phyloP scores from a whole-genome alignment of 2,888 invertebrate species.

The Clistopyga incitator region DNA sequence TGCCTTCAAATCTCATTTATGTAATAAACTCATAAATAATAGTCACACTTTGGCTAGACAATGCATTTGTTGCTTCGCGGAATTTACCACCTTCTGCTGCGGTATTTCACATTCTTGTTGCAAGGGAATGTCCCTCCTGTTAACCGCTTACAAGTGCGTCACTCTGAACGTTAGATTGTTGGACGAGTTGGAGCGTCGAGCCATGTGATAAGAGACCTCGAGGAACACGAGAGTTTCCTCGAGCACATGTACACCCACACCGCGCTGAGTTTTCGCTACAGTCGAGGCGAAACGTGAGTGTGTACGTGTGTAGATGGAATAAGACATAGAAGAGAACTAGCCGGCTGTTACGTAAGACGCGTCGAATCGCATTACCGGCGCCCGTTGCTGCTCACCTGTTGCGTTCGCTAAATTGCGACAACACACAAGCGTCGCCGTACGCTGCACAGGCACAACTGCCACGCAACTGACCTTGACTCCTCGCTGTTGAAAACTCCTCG shows the following conservation, averaged over 20 bases:
- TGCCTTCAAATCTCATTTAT: neutral
- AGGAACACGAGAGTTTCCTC: slow-evolving; percentile 6
- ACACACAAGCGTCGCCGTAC: slow-evolving; percentile 12
- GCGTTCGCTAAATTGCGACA: slow-evolving; percentile 63
- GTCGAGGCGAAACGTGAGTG: neutral
- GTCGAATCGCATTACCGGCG: slow-evolving; percentile 58
- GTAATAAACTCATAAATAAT: neutral
- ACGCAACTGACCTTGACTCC: slow-evolving; percentile 55
- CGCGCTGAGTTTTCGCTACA: neutral
- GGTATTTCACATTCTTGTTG: neutral
- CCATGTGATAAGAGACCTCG: slow-evolving; percentile 21
- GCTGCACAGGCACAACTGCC: neutral
- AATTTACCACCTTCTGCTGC: neutral
- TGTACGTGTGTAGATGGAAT: neutral
- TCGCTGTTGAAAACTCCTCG: slow-evolving; percentile 17
- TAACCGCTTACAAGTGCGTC: slow-evolving; percentile 8
- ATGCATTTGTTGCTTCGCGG: neutral
- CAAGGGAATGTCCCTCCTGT: neutral
- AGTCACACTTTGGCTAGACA: neutral
- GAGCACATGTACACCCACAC: neutral
- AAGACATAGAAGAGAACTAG: slow-evolving; percentile 31
- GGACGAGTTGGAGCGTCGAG: neutral
- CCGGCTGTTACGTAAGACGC: slow-evolving; percentile 62
- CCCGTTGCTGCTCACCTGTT: slow-evolving; percentile 67
- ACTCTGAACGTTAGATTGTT: slow-evolving; percentile 5